Evolutionary conservation across 2,797 vertebrate species (phyloP).

Genomic region (Cyprinella venusta): DNA sequence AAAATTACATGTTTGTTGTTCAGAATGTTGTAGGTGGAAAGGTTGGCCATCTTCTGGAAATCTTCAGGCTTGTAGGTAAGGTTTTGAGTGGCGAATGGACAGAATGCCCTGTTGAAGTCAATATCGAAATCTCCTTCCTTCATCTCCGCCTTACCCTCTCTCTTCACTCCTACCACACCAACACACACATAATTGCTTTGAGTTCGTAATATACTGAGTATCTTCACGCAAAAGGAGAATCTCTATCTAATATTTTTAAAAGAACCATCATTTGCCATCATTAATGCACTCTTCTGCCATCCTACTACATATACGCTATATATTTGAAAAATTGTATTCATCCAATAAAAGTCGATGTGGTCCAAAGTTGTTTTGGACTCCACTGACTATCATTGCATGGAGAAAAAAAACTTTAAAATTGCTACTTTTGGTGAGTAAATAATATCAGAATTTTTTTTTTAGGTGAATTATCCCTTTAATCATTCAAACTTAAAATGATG

Average conservation of each 20-base stretch:
- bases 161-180: slow-evolving; percentile 72
- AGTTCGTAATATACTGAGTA: background rate
- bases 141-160: slow-evolving; percentile 75
- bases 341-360: background rate
- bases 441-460: background rate
- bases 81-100: slow-evolving; percentile 77
- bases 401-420: background rate
- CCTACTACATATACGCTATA: no score
- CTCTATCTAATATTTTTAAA: background rate
- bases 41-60: slow-evolving; percentile 74
- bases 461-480: background rate
- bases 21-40: slow-evolving; percentile 80
- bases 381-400: background rate
- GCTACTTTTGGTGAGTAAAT: background rate
- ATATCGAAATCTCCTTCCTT: slow-evolving; percentile 73
- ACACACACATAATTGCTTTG: background rate
- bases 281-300: no score
- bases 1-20: slow-evolving; percentile 75
- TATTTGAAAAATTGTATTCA: background rate
- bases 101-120: slow-evolving; percentile 67
- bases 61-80: slow-evolving; percentile 76
- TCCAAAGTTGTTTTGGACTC: background rate
- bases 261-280: background rate
- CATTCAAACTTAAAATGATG: background rate
- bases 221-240: background rate